phyloP scores from a whole-genome alignment of 2,888 invertebrate species.

The Chromoteleia sp. region DNA sequence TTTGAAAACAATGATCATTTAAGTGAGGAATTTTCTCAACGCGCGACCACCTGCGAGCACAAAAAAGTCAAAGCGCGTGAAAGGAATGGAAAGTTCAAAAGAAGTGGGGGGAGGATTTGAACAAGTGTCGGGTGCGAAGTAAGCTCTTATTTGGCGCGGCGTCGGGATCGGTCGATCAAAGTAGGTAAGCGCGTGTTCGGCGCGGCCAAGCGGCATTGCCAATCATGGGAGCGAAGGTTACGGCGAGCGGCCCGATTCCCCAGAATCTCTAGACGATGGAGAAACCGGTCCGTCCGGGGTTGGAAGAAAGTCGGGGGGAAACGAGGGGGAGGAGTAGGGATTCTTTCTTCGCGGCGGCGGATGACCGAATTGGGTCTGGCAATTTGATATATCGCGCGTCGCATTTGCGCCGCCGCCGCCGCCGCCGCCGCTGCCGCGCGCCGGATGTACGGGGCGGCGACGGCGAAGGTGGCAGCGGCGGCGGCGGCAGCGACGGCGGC shows the following conservation, averaged over 20 bases:
- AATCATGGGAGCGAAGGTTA: conserved; percentile 33
- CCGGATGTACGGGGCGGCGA: conserved; percentile 27
- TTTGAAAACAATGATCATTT: too few relatives aligned
- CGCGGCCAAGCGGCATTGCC: conserved; percentile 20
- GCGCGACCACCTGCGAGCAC: too few relatives aligned
- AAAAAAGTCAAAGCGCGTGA: too few relatives aligned
- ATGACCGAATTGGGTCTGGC: conserved; percentile 71
- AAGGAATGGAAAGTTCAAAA: too few relatives aligned
- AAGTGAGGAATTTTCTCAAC: too few relatives aligned
- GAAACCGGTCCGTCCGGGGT: conserved; percentile 50
- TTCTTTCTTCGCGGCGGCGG: conserved; percentile 64
- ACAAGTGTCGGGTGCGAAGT: too few relatives aligned
- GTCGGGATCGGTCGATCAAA: too few relatives aligned
- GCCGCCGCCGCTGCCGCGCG: too few relatives aligned
- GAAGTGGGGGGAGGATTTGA: too few relatives aligned
- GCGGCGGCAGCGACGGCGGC: conserved; percentile 43
- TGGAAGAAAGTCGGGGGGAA: conserved; percentile 49
- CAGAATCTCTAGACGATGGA: conserved; percentile 36
- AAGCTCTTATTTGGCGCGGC: too few relatives aligned
- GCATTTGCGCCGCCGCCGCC: conserved; percentile 75
- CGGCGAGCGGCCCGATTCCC: conserved; percentile 34
- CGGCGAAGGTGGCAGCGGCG: conserved; percentile 74
- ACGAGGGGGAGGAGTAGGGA: too few relatives aligned
- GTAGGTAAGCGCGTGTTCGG: background rate
- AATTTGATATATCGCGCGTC: conserved; percentile 71